Percentiles rank a stretch among this genome's conserved stretches.
Conservation (phyloP, 2,888 invertebrate species). For the Homarus gammarus region DNA sequence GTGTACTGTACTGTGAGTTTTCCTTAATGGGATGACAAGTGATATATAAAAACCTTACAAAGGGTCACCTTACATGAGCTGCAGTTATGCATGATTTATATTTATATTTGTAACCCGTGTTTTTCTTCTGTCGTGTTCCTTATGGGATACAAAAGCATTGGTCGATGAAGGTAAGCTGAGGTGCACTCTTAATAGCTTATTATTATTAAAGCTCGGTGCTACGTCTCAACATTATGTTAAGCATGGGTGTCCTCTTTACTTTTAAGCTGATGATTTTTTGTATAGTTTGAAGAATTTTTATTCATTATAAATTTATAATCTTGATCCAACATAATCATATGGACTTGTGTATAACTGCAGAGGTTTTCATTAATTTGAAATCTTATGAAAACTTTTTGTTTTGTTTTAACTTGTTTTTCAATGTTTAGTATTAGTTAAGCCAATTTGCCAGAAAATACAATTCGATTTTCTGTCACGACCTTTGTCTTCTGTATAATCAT, state of each 20-base stretch:
- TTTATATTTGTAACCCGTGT: conserved; percentile 44
- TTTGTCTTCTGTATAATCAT: too few relatives aligned
- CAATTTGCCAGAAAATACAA: too few relatives aligned
- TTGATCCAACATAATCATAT: neutral
- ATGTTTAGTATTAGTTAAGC: too few relatives aligned
- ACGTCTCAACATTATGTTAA: neutral
- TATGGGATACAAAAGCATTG: conserved; percentile 67
- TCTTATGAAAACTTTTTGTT: too few relatives aligned
- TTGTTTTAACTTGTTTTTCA: too few relatives aligned
- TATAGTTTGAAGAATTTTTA: too few relatives aligned
- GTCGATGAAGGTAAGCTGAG: conserved; percentile 73
- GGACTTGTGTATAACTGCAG: neutral
- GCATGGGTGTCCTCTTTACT: conserved; percentile 32
- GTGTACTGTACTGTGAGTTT: too few relatives aligned
- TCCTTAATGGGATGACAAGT: neutral
- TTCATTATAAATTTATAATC: too few relatives aligned
- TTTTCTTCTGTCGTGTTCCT: conserved; percentile 54
- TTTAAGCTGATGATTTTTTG: neutral
- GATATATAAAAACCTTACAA: neutral
- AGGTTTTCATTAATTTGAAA: neutral
- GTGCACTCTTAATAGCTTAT: conserved; percentile 7
- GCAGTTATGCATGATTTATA: conserved; percentile 26
- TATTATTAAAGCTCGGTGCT: neutral
- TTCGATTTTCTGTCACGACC: too few relatives aligned
- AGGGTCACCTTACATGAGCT: neutral